phyloP scores from a whole-genome alignment of 2,113 vertebrate genomes.

The Phalacrocorax brasilianus region DNA sequence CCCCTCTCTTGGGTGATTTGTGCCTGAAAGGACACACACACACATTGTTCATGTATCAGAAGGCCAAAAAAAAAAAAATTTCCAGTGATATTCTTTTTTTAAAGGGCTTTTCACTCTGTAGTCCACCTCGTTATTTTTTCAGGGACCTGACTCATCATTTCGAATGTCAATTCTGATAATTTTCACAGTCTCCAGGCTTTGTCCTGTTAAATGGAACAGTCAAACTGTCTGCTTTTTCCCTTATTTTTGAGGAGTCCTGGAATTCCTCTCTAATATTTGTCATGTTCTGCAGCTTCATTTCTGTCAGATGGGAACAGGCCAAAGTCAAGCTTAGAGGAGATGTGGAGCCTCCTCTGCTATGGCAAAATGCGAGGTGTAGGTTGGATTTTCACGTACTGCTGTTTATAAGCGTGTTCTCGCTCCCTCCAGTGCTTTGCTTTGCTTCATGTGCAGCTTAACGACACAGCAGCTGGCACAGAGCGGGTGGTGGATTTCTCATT shows the following conservation, averaged over 20 bases:
- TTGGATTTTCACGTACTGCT: background rate
- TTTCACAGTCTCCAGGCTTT: constrained; percentile 14
- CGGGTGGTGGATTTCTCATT: constrained; percentile 8
- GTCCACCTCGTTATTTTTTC: constrained; percentile 21
- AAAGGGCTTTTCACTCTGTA: constrained; percentile 36
- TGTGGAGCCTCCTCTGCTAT: background rate
- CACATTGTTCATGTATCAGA: background rate
- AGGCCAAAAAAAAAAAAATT: background rate
- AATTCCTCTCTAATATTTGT: background rate
- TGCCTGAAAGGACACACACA: background rate
- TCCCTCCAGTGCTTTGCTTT: constrained; percentile 17
- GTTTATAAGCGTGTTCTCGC: background rate
- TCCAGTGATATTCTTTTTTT: background rate
- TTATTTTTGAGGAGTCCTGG: background rate
- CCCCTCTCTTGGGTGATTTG: background rate
- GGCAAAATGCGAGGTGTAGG: background rate
- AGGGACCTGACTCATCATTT: constrained; percentile 30
- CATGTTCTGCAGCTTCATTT: background rate
- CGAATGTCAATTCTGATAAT: constrained; percentile 18
- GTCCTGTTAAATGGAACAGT: background rate
- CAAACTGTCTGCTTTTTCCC: background rate
- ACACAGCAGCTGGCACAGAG: background rate
- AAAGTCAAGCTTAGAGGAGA: background rate
- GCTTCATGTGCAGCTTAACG: constrained; percentile 23
- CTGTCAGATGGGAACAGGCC: background rate